Base-by-base conservation (phyloP, 2,888 invertebrate species). In the Leptopilina myrica region DNA sequence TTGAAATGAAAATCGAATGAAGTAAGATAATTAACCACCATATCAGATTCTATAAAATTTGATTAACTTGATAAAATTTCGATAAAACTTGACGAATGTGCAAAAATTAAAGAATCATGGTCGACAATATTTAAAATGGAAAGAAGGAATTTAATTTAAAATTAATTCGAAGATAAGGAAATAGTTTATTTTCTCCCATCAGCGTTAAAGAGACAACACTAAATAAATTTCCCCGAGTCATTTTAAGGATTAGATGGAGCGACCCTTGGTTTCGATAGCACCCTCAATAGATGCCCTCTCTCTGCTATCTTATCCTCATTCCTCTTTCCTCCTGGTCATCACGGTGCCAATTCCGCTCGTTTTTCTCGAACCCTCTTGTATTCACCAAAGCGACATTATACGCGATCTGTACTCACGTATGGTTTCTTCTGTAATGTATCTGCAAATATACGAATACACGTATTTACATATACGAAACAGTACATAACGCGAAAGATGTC, bases 341-440 rank as follows among this genome's bases (percentile, higher is more conserved):
- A 59, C 20, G 40, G 79, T 75, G 78, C 69, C 82, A 82, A 80
- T 67, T 81, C 80, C 81, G 78, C 79, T 75, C 76, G 81, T 81
- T 78, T 78, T 81, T 77, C 77, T 49, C 43, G 43, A 77, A 79
- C 83, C 87, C 81, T 82, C 75, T 83, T 78, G 80, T 78, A 53
- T 65, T 75, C 64, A 49, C 9, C 11, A 78, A 80, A 83, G 83
- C 77, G 82, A 46, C 80, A 79, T 84, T 83, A 82, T 82, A 77
- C 79, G 80, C 79, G 80, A 81, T 79, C 82, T 81, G 66, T 73
- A 82, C 81, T 83, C 85, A 81, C 86, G 85, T 89, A 89, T 87
- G 89, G 89, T 89, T 89, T 89, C 89, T 84, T 85, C 82, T 86
- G 87, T 86, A 86, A 87, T 83, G 85, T 87, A 88, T 87, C 85